Percentiles rank a stretch among this genome's conserved stretches.
Evolutionary conservation across 2,113 vertebrate genomes (phyloP).

Genomic region (Monarcha castaneiventris): DNA sequence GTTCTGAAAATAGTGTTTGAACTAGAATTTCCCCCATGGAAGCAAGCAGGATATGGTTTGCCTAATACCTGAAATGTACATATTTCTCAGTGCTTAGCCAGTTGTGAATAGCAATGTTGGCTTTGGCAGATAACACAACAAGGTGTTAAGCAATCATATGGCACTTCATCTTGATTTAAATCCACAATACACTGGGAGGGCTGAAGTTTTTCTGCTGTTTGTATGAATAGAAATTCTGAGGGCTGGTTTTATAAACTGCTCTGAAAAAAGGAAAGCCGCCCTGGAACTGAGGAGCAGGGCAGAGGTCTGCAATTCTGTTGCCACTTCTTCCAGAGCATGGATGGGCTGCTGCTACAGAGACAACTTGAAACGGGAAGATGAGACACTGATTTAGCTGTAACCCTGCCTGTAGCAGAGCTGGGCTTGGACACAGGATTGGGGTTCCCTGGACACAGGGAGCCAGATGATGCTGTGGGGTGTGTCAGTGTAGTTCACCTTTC

Average conservation of each 20-base stretch:
- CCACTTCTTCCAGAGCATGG: background rate
- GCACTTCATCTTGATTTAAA: background rate
- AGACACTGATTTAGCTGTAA: background rate
- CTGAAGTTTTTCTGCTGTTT: background rate
- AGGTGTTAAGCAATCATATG: background rate
- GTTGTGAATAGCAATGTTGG: background rate
- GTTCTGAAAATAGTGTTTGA: background rate
- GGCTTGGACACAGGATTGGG: rapidly evolving
- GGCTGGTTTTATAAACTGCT: background rate
- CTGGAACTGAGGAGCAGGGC: background rate
- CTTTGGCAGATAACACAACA: background rate
- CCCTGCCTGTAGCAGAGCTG: background rate
- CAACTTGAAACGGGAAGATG: background rate
- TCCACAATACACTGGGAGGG: background rate
- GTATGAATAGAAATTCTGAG: background rate
- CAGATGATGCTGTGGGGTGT: background rate
- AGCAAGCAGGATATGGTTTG: background rate
- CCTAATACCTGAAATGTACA: background rate
- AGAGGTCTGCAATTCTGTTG: background rate
- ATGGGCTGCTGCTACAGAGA: background rate
- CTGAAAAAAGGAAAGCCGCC: background rate
- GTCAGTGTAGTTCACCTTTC: background rate
- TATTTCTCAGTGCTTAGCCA: background rate
- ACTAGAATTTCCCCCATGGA: background rate
- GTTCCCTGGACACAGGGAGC: background rate